Evolutionary conservation across 1,140 invertebrate genomes (phyloP).

Genomic region (Halotydeus destructor): DNA sequence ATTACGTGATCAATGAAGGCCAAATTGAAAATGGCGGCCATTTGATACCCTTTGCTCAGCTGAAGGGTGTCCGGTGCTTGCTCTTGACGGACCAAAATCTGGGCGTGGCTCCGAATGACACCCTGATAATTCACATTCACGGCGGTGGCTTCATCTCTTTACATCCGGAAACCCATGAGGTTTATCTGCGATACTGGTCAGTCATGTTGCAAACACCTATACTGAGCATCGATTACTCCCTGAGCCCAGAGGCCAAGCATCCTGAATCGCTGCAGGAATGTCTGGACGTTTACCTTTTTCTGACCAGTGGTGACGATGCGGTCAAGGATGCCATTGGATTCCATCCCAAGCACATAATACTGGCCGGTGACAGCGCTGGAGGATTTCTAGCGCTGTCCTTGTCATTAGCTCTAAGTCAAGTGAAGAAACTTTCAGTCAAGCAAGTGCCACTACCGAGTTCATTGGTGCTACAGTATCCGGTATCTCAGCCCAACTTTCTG

Average conservation of each 20-base stretch:
- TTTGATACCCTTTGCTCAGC: too few relatives aligned
- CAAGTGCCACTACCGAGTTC: too few relatives aligned
- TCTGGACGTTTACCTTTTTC: slow-evolving; percentile 82
- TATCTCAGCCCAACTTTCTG: too few relatives aligned
- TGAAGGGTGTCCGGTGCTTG: too few relatives aligned
- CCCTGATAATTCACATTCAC: slow-evolving; percentile 57
- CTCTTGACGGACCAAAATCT: too few relatives aligned
- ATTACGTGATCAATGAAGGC: too few relatives aligned
- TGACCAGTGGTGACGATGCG: slow-evolving; percentile 26
- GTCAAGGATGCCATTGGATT: slow-evolving; percentile 23
- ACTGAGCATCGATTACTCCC: slow-evolving; percentile 82
- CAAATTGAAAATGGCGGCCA: too few relatives aligned
- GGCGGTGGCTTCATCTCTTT: slow-evolving; percentile 95
- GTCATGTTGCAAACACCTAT: slow-evolving; percentile 36
- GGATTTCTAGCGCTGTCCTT: slow-evolving; percentile 66
- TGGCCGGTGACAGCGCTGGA: slow-evolving; percentile 69
- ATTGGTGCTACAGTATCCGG: too few relatives aligned
- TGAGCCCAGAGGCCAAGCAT: slow-evolving; percentile 38
- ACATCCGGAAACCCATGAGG: slow-evolving; percentile 77
- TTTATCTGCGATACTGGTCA: slow-evolving; percentile 17
- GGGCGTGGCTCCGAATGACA: too few relatives aligned
- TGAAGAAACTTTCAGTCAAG: too few relatives aligned
- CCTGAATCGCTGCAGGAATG: slow-evolving; percentile 76
- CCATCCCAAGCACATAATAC: slow-evolving; percentile 20
- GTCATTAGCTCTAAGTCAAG: slow-evolving; percentile 33